phyloP scores from a whole-genome alignment of 2,888 invertebrate species.

The Dasysyrphus albostriatus region DNA sequence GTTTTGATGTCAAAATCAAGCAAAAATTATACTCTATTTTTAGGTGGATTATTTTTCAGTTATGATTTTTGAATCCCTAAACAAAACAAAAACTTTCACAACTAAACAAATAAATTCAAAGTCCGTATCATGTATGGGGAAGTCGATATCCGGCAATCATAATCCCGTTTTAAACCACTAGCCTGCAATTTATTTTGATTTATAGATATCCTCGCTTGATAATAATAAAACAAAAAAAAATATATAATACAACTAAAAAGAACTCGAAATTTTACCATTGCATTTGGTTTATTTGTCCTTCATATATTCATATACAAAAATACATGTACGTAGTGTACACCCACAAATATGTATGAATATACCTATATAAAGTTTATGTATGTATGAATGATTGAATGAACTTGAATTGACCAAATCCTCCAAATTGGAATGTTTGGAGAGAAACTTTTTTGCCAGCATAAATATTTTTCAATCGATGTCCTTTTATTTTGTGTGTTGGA shows the following conservation, averaged over 20 bases:
- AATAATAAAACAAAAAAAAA: not conserved
- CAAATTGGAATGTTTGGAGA: not conserved
- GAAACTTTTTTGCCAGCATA: not conserved
- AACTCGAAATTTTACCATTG: not conserved
- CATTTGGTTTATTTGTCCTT: not conserved
- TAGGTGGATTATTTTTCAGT: not conserved
- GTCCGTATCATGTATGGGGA: too few relatives aligned
- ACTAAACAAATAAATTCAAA: not conserved
- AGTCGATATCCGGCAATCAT: not conserved
- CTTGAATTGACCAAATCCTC: constrained; percentile 2
- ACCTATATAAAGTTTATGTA: not conserved
- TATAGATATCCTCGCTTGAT: not conserved
- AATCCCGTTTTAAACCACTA: constrained; percentile 5
- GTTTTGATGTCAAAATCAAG: not conserved
- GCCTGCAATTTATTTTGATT: constrained; percentile 10
- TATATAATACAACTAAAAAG: not conserved
- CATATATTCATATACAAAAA: not conserved
- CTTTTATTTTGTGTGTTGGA: not conserved
- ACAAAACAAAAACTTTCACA: not conserved
- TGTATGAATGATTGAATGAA: constrained; percentile 26
- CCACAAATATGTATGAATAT: not conserved
- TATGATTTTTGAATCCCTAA: not conserved
- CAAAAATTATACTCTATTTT: not conserved
- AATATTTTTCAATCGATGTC: constrained; percentile 44
- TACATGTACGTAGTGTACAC: not conserved